Base-by-base conservation (phyloP, 2,888 invertebrate species). In the Cepaea hortensis region DNA sequence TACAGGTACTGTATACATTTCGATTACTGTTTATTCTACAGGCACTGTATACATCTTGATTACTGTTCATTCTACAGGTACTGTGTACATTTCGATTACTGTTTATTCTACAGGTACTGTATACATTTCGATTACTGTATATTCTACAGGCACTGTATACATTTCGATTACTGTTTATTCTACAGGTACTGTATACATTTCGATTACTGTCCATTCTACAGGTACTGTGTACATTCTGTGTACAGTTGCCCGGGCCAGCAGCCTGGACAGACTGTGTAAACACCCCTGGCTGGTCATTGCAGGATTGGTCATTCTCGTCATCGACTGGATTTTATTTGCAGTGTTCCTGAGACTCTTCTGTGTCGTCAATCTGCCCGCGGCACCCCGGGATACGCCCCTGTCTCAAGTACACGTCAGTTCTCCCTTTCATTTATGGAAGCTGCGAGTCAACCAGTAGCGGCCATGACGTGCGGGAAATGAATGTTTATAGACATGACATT, bases 321-420 rank as follows among this genome's bases (percentile, higher is more conserved):
- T 68, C 9, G 85, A 88, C 76, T 89, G 88, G 88, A 35, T 87
- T 48, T 23, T 82, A 15, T 83, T 84, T 77, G 48, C 68, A 15
- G 20, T 85, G 75, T 87, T 89, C 87, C 76, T 73, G 50, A 83
- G 87, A 80, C 83, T 87, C 7, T 87, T 89, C 85, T 89, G 88
- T 68, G 75, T 82, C 23, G 35, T n/a, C 23, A 23, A 85, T 20
- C 35, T 84, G 23, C 85, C 81, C 3, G 73, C 50, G 15, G 73
- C 61, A 82, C 50, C 84, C 6, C n/a, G 61, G n/a, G 72, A 75
- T 73, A 48, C 83, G 50, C 77, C 84, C 23, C 46, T 68, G 23
- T 50, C 50, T 2, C 55, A 65, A 7, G 50, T 35, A 13, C 81
- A 68, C 0, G 46, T 3, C 11, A 13, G 46, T 5, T 81, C 73